Percentiles rank a stretch among this genome's conserved stretches.
Conservation (phyloP, 1,140 invertebrate genomes). For the Meloidogyne exigua region DNA sequence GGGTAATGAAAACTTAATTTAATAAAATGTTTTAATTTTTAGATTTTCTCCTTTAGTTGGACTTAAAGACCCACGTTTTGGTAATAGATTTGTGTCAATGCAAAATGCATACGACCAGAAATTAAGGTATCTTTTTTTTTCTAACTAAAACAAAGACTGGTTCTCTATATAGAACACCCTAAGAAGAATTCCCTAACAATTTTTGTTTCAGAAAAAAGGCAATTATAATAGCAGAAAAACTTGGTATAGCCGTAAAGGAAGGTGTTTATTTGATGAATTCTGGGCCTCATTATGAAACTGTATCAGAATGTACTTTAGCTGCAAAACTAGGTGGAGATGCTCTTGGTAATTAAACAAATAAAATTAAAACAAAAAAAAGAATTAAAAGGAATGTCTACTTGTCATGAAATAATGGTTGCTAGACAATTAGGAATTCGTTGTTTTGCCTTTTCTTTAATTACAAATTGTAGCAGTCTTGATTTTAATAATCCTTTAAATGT, state of each 20-base stretch:
- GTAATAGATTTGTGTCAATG: slow-evolving; percentile 67
- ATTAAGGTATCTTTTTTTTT: slow-evolving; percentile 34
- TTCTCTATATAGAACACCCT: no score
- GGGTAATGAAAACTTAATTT: slow-evolving; percentile 29
- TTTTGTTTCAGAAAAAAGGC: slow-evolving; percentile 62
- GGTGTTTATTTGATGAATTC: slow-evolving; percentile 67
- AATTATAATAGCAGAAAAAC: slow-evolving; percentile 56
- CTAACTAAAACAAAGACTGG: slow-evolving; percentile 16
- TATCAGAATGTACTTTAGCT: slow-evolving; percentile 65
- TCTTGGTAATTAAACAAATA: slow-evolving; percentile 33
- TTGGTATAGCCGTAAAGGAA: slow-evolving; percentile 64
- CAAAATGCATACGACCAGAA: slow-evolving; percentile 66
- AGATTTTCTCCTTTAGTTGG: slow-evolving; percentile 56
- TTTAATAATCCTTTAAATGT: slow-evolving; percentile 57
- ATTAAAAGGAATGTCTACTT: slow-evolving; percentile 65
- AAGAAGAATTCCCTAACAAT: no score
- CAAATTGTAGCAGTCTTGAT: slow-evolving; percentile 64
- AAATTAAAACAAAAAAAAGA: not conserved
- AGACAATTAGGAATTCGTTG: slow-evolving; percentile 67
- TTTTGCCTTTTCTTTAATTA: slow-evolving; percentile 67
- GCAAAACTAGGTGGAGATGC: slow-evolving; percentile 64
- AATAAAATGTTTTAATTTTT: not conserved
- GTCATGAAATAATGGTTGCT: slow-evolving; percentile 68
- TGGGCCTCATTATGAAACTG: slow-evolving; percentile 68
- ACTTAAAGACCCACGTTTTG: slow-evolving; percentile 66